Percentiles rank a stretch among this genome's conserved stretches.
phyloP scores from a whole-genome alignment of 1,140 invertebrate species.

The Cotesia glomerata region DNA sequence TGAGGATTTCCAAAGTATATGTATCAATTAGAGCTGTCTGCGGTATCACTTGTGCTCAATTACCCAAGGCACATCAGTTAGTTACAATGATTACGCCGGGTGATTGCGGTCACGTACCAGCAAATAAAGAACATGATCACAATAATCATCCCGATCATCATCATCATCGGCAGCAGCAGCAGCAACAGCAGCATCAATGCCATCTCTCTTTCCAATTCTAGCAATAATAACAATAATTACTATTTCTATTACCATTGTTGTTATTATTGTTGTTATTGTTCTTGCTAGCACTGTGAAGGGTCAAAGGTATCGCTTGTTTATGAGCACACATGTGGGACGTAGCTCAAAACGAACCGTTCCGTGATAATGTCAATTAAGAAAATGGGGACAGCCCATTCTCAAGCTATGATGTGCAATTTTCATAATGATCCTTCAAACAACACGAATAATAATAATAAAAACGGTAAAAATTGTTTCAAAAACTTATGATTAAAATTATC shows the following conservation, averaged over 20 bases:
- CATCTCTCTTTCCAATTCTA: no score
- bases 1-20: conserved; percentile 14
- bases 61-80: not conserved
- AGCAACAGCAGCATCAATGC: not conserved
- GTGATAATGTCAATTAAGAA: conserved; percentile 31
- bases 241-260: not conserved
- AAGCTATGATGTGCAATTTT: conserved; percentile 23
- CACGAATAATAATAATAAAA: conserved; percentile 8
- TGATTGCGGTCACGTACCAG: conserved; percentile 17
- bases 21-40: conserved; percentile 21
- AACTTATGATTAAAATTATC: not conserved
- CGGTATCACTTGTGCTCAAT: conserved; percentile 1
- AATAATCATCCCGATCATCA: not conserved
- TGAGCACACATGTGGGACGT: conserved; percentile 17
- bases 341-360: conserved; percentile 18
- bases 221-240: no score
- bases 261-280: not conserved
- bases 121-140: no score
- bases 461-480: not conserved
- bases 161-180: not conserved
- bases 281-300: conserved; percentile 1
- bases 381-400: conserved; percentile 17
- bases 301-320: not conserved
- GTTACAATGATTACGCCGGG: conserved; percentile 7
- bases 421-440: conserved; percentile 25